Percentiles rank a stretch among this genome's conserved stretches.
These are phyloP conservation scores for Benitochromis conjunctus DNA, from an alignment of 2,113 vertebrate species.

Conservation along the genomic window DNA sequence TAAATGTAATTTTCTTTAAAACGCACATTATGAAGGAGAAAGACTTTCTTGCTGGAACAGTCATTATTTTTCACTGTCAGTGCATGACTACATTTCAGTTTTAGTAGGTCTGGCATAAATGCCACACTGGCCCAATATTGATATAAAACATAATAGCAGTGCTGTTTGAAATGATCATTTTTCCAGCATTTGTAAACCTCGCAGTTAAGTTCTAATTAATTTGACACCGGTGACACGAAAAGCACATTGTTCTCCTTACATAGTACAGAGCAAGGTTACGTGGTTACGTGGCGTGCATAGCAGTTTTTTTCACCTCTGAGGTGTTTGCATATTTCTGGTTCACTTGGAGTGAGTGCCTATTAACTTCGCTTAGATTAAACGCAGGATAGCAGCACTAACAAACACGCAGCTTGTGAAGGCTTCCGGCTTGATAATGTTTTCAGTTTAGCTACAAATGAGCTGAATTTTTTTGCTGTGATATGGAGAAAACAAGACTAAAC, in stretches of 20 bases:
- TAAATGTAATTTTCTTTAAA: not conserved
- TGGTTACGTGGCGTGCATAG: not conserved
- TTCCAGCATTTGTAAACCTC: not conserved
- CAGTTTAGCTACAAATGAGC: not conserved
- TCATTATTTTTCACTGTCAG: not conserved
- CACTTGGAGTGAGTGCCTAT: not conserved
- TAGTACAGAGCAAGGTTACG: not conserved
- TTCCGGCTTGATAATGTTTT: not conserved
- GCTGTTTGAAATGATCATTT: not conserved
- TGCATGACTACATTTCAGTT: not conserved
- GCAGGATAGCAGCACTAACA: not conserved
- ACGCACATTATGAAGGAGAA: not conserved
- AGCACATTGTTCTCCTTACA: not conserved
- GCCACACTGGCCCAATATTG: not conserved
- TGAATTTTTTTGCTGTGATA: not conserved
- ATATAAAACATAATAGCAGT: not conserved
- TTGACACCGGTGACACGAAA: not conserved
- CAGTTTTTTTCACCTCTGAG: not conserved
- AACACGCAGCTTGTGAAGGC: not conserved
- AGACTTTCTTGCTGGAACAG: not conserved
- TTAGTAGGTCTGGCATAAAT: not conserved
- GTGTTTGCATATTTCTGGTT: not conserved
- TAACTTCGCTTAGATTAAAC: not conserved
- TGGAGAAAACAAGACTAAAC: not conserved
- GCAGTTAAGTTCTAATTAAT: not conserved